Percentiles rank a stretch among this genome's conserved stretches.
phyloP scores from a whole-genome alignment of 2,888 invertebrate genomes.

The Drosophila kokeensis region DNA sequence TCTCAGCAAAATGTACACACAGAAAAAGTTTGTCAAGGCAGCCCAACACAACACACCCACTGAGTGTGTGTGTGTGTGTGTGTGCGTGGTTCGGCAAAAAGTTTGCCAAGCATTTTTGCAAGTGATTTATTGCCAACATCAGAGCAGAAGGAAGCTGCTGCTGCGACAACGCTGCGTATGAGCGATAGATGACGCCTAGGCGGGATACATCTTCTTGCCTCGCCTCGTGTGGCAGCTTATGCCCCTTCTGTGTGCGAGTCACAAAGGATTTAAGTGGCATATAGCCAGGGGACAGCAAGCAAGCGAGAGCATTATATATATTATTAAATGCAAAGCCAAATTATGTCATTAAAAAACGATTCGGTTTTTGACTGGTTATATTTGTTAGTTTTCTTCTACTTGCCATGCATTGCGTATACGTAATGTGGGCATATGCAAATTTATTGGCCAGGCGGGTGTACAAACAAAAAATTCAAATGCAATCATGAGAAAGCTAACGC shows the following conservation, averaged over 20 bases:
- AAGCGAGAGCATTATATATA: constrained; percentile 3
- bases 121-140: constrained; percentile 69
- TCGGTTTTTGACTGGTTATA: constrained; percentile 32
- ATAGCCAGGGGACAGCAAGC: constrained; percentile 27
- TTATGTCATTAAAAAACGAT: constrained; percentile 75
- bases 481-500: constrained; percentile 66
- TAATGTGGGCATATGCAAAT: constrained; percentile 65
- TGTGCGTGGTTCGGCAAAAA: constrained; percentile 46
- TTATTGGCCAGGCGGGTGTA: constrained; percentile 11
- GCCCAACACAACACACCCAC: background rate
- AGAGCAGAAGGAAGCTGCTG: constrained; percentile 15
- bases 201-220: background rate
- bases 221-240: background rate
- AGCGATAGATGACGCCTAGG: constrained; percentile 42
- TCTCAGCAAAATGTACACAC: constrained; percentile 48
- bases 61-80: background rate
- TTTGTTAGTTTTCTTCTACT: background rate
- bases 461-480: constrained; percentile 46
- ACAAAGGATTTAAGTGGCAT: constrained; percentile 68
- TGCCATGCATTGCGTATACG: constrained; percentile 52
- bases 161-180: constrained; percentile 57
- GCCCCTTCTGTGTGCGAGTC: background rate
- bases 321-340: constrained; percentile 63
- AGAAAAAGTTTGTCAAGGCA: constrained; percentile 33
- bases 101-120: constrained; percentile 62